Conservation (phyloP, 2,113 vertebrate species). For the Pluvianellus socialis region DNA sequence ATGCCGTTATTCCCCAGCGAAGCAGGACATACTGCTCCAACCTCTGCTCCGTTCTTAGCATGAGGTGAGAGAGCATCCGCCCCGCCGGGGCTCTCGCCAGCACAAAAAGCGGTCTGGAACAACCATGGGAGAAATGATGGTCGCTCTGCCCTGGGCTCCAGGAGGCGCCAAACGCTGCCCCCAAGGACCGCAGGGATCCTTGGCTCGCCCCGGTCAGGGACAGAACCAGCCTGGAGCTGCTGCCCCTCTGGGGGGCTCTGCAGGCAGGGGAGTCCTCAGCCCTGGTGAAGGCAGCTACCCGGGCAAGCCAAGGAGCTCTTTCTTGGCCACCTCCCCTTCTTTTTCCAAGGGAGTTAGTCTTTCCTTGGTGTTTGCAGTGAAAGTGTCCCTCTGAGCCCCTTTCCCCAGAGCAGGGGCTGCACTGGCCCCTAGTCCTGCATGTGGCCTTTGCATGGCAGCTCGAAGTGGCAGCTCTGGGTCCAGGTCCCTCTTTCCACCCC, state of each 20-base stretch:
- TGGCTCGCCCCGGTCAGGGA: rapidly evolving
- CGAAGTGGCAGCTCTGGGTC: no score
- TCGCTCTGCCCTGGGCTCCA: rapidly evolving
- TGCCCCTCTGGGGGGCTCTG: background rate
- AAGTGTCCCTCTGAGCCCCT: background rate
- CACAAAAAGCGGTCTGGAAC: background rate
- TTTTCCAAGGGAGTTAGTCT: background rate
- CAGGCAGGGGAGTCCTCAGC: background rate
- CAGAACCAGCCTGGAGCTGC: background rate
- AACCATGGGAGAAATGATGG: rapidly evolving
- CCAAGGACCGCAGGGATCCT: rapidly evolving
- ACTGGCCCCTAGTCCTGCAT: background rate
- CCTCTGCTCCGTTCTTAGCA: rapidly evolving
- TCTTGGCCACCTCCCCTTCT: background rate
- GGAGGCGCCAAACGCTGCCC: rapidly evolving
- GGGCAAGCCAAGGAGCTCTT: background rate
- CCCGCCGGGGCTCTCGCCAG: rapidly evolving
- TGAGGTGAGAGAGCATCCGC: background rate
- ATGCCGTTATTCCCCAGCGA: background rate
- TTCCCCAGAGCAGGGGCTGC: background rate
- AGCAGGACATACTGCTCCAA: background rate
- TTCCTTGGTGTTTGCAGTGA: background rate
- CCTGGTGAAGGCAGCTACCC: background rate
- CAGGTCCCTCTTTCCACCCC: background rate
- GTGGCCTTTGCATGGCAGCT: background rate